Evolutionary conservation across 2,888 invertebrate genomes (phyloP), one percentile per base, ranked within the genome.

Genomic region (Creontiades dilutus): DNA sequence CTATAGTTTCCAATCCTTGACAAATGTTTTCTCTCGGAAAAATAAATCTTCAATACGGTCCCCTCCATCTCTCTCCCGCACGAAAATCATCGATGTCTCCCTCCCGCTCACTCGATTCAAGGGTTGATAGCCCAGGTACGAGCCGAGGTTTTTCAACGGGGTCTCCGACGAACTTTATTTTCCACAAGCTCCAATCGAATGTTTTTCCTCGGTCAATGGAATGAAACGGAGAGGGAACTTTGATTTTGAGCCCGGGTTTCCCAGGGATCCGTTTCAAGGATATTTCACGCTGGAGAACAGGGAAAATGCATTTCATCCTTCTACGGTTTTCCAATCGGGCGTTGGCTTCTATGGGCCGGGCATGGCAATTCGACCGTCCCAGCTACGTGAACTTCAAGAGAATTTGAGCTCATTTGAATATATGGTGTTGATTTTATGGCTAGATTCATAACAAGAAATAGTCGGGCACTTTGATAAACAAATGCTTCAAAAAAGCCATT

Each of bases 11-110:
- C 68, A 23, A 19, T 68, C 68, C 23, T 68, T 23, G 68, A 68
- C 68, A 68, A 68, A 68, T 68, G 68, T 68, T 68, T 68, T 68
- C 68, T 68, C 68, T 68, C 68, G 27, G n/a, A 68, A 23, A 68
- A 68, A 68, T 68, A 68, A 68, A 68, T 68, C 68, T 68, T 19
- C 61, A 16, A 68, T 68, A 19, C 68, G 27, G 27, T 68, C 23
- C 23, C 23, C 9, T 23, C 19, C 19, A 12, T 68, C 13, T 23
- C 68, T 12, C 68, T 68, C 23, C 9, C 68, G 19, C 19, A 61
- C n/a, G 16, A n/a, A n/a, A 61, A 19, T 19, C 7, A 11, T 52
- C 61, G 14, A 4, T 61, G 19, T 68, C 27, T 68, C 23, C 23
- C 68, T 23, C 68, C 1, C 68, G 3, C 68, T 23, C 23, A 68